These are phyloP conservation scores for Nasua narica DNA, from an alignment of 2,797 vertebrate species.

Conservation along the genomic window DNA sequence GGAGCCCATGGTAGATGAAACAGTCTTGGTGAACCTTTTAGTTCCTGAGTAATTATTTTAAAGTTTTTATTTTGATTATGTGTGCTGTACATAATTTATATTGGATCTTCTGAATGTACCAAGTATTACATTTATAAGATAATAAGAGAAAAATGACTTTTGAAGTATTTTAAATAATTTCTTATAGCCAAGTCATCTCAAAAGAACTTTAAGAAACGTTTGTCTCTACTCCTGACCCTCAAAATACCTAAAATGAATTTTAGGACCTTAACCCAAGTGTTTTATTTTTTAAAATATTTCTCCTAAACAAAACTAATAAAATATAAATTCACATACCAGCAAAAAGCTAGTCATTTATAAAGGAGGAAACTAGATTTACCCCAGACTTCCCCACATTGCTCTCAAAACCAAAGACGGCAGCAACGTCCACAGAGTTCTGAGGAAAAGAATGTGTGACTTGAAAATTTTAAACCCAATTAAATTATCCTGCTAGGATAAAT, in stretches of 20 bases:
- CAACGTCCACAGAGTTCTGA: background rate
- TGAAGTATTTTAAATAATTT: background rate
- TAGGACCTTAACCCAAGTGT: background rate
- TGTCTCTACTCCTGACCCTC: background rate
- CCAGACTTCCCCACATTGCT: background rate
- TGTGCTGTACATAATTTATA: background rate
- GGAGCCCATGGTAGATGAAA: background rate
- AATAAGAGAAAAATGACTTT: background rate
- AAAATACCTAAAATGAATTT: conserved; percentile 24
- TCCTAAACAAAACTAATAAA: conserved; percentile 11
- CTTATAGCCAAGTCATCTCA: background rate
- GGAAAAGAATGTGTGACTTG: background rate
- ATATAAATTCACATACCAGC: background rate
- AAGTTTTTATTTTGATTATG: background rate
- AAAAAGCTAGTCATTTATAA: background rate
- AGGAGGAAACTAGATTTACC: background rate
- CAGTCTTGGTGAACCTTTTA: background rate
- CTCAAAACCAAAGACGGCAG: background rate
- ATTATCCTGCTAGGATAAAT: background rate
- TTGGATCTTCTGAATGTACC: background rate
- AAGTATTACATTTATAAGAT: background rate
- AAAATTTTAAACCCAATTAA: background rate
- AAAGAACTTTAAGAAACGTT: conserved; percentile 21
- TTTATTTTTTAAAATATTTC: conserved; percentile 29
- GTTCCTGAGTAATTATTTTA: background rate